Evolutionary conservation across 1,140 invertebrate genomes (phyloP).

Genomic region (Calliphora vicina): DNA sequence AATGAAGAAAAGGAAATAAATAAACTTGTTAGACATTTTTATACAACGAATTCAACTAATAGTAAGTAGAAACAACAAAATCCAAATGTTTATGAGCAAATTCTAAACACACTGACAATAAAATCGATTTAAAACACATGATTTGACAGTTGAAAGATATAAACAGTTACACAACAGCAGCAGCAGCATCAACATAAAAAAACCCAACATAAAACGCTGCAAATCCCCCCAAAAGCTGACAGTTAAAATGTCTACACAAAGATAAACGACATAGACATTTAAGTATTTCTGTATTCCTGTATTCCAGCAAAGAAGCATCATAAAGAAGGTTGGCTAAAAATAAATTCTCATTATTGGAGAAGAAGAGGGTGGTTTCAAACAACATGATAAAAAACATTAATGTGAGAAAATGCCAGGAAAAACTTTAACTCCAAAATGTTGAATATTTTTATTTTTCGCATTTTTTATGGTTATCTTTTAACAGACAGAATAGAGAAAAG

Average conservation of each 20-base stretch:
- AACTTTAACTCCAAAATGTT: too few relatives aligned
- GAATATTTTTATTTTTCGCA: too few relatives aligned
- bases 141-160: constrained; percentile 1
- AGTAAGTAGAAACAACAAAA: background rate
- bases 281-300: background rate
- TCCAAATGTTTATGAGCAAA: background rate
- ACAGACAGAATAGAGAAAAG: background rate
- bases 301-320: too few relatives aligned
- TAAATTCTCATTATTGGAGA: too few relatives aligned
- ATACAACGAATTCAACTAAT: background rate
- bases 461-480: background rate
- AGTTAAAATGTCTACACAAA: background rate
- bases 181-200: background rate
- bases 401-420: too few relatives aligned
- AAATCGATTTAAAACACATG: constrained; percentile 21
- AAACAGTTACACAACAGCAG: background rate
- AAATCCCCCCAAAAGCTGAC: background rate
- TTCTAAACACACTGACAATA: background rate
- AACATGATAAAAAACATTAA: too few relatives aligned
- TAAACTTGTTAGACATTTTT: background rate
- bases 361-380: too few relatives aligned
- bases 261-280: background rate
- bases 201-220: background rate
- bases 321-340: too few relatives aligned
- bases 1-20: background rate